A percentile compares a stretch with the other conserved stretches of the same genome.
Evolutionary conservation across 2,888 invertebrate species (phyloP).

Genomic region (Boloria euphrosyne): DNA sequence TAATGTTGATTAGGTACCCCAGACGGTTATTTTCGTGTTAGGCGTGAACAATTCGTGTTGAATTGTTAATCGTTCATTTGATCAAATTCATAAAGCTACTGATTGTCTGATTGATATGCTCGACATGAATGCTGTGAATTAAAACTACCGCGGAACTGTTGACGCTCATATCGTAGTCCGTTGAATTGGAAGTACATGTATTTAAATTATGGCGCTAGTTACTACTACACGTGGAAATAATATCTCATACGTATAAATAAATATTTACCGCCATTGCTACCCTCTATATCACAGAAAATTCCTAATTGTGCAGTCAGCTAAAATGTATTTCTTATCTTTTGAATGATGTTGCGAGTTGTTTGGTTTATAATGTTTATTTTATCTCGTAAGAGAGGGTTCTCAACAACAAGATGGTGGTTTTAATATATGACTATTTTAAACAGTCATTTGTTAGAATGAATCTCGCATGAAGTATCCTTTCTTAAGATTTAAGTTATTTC

Average conservation of each 20-base stretch:
- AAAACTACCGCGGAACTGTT: constrained; percentile 52
- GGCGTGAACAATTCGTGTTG: constrained; percentile 52
- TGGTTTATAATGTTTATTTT: constrained; percentile 36
- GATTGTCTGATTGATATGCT: constrained; percentile 61
- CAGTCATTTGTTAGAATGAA: constrained; percentile 34
- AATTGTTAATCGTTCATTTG: constrained; percentile 53
- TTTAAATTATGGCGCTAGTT: constrained; percentile 10
- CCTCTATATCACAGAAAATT: constrained; percentile 25
- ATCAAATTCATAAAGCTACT: constrained; percentile 52
- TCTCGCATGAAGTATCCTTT: constrained; percentile 32
- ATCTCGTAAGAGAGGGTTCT: constrained; percentile 29
- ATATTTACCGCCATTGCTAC: constrained; percentile 17
- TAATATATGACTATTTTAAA: constrained; percentile 30
- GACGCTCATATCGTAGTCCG: constrained; percentile 47
- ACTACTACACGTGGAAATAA: background rate
- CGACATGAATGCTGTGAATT: constrained; percentile 59
- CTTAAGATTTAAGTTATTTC: constrained; percentile 31
- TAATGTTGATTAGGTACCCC: constrained; percentile 49
- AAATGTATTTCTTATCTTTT: constrained; percentile 36
- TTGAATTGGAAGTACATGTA: constrained; percentile 36
- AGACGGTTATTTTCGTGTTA: constrained; percentile 46
- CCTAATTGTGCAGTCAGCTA: constrained; percentile 18
- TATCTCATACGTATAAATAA: constrained; percentile 20
- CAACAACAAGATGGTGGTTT: constrained; percentile 18
- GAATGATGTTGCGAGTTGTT: constrained; percentile 33